Base-by-base conservation (phyloP, 2,888 invertebrate genomes). In the Harpalus rufipes region DNA sequence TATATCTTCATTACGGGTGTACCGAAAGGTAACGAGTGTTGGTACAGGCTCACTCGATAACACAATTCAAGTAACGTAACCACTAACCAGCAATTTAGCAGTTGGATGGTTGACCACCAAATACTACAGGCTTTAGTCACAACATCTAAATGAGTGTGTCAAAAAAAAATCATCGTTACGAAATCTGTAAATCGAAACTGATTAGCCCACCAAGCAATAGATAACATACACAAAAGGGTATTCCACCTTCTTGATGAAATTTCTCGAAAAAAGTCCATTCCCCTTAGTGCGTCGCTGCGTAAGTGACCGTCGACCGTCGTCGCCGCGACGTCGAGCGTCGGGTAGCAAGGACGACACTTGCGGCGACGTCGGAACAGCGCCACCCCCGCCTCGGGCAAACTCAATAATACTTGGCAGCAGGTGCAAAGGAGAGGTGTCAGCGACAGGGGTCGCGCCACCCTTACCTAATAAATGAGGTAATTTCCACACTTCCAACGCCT, bases 361-460 rank as follows among this genome's bases (percentile, higher is more conserved):
- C 78, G 84, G 76, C 74, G 84, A 63, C 74, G 61, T 83, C 74
- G 41, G 41, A 72, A 56, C 32, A 63, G 32, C 44, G 21, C n/a
- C 25, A 16, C 78, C 18, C 61, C 44, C 81, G 61, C 83, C 16
- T 10, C 61, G 7, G 87, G 87, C 88, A 90, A 91, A 91, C 91
- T 91, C 91, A 91, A 91, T 91, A 91, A 91, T 90, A 91, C 89
- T 90, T 89, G 88, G 91, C 90, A 91, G 91, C 91, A 91, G 91
- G 91, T 92, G 91, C 90, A 91, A 91, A 91, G 91, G 91, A 92
- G 91, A 92, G 91, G 91, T 91, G 91, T 91, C 91, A 91, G 91
- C 90, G 89, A 87, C 91, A 91, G 91, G 90, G 91, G 91, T 90
- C 90, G 90, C 90, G 89, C 86, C 90, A 89, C 91, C 91, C 91